phyloP scores from a whole-genome alignment of 2,113 vertebrate genomes.

The Leptocoma aspasia region DNA sequence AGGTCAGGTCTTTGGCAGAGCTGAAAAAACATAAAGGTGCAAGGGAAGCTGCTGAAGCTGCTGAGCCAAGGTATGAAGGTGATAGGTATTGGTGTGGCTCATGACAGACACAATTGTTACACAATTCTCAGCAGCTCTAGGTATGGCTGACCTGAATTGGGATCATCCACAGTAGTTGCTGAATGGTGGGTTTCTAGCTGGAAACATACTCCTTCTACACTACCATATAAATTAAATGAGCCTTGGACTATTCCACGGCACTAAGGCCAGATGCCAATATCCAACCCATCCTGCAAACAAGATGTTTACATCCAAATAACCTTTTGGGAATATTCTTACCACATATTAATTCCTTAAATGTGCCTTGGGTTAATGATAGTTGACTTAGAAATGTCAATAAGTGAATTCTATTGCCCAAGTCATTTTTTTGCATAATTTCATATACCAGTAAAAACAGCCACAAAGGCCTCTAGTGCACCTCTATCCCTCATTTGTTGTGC shows the following conservation, averaged over 20 bases:
- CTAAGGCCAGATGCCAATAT: background rate
- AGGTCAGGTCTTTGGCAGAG: background rate
- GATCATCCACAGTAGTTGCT: background rate
- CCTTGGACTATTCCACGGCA: background rate
- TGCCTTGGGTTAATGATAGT: background rate
- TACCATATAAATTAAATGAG: background rate
- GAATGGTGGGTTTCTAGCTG: background rate
- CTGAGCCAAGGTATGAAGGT: background rate
- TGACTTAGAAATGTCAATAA: background rate
- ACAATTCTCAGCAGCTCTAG: background rate
- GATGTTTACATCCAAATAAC: background rate
- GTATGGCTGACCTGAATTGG: background rate
- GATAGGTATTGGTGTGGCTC: background rate
- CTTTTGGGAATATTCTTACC: background rate
- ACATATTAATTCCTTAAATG: background rate
- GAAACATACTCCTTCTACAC: background rate
- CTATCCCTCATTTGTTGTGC: background rate
- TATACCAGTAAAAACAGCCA: background rate
- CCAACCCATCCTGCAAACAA: background rate
- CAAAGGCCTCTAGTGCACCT: background rate
- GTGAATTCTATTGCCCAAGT: background rate
- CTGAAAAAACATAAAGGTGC: background rate
- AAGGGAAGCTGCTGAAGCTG: background rate
- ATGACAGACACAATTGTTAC: background rate
- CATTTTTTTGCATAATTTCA: background rate